phyloP scores from a whole-genome alignment of 35 echinoderm and acorn worm species.

The Heliocidaris tuberculata region DNA sequence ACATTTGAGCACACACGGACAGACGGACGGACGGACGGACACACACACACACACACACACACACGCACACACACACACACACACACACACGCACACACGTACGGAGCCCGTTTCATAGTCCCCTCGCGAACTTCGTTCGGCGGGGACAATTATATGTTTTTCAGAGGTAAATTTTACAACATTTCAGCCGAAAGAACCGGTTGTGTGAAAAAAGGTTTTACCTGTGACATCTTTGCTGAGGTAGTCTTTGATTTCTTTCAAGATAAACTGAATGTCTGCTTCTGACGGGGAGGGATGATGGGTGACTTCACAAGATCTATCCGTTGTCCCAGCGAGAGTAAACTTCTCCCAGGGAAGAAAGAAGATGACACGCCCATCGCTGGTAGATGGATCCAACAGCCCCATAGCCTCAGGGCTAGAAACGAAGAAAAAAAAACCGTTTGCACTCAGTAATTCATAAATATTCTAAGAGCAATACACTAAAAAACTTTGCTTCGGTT shows the following conservation, averaged over 20 bases:
- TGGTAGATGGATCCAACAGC: slow-evolving; percentile 92
- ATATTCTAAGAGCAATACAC: not conserved
- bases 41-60: no score
- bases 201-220: slow-evolving; percentile 12
- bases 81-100: no score
- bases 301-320: slow-evolving; percentile 81
- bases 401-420: slow-evolving; percentile 94
- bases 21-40: no score
- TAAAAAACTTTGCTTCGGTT: not conserved
- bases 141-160: no score
- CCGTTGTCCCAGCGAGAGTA: slow-evolving; percentile 91
- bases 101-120: no score
- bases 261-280: slow-evolving; percentile 94
- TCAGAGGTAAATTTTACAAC: no score
- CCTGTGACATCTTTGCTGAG: slow-evolving; percentile 91
- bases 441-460: not conserved
- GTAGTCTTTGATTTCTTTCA: slow-evolving; percentile 95
- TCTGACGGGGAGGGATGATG: slow-evolving; percentile 86
- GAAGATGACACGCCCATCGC: slow-evolving; percentile 96
- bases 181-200: no score
- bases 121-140: no score
- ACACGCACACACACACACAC: no score
- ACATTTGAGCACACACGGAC: no score
- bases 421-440: not conserved
- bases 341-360: slow-evolving; percentile 98